A percentile compares a stretch with the other conserved stretches of the same genome.
phyloP scores from a whole-genome alignment of 2,888 invertebrate species.

The Leptopilina syphax region DNA sequence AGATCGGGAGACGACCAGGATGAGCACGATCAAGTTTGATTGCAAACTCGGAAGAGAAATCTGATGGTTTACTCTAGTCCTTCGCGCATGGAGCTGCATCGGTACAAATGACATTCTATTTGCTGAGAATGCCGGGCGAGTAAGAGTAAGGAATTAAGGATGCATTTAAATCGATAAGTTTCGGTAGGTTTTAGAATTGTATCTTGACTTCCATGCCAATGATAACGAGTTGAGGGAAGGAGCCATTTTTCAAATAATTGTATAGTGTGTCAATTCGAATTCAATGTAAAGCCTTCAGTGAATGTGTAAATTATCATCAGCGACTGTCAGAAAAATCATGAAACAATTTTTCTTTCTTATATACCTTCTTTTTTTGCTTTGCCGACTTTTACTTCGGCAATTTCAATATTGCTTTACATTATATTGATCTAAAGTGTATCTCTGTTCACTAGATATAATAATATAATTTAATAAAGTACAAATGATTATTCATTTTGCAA shows the following conservation, averaged over 20 bases:
- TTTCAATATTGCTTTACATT: neutral
- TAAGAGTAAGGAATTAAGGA: neutral
- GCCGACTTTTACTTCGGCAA: neutral
- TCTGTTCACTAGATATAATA: slow-evolving; percentile 10
- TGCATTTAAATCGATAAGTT: slow-evolving; percentile 20
- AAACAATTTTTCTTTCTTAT: too few relatives aligned
- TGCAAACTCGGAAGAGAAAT: neutral
- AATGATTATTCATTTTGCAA: neutral
- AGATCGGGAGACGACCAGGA: slow-evolving; percentile 15
- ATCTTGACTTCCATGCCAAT: slow-evolving; percentile 1
- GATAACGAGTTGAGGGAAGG: neutral
- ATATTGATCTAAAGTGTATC: neutral
- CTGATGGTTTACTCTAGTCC: slow-evolving; percentile 22
- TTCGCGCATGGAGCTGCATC: slow-evolving; percentile 15
- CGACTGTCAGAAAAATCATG: neutral
- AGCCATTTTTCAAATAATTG: neutral
- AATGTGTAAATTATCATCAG: slow-evolving; percentile 2
- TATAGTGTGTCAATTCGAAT: slow-evolving; percentile 6
- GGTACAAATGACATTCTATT: slow-evolving; percentile 19
- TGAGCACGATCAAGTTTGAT: slow-evolving; percentile 26
- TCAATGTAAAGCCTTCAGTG: slow-evolving; percentile 7
- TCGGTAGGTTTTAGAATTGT: neutral
- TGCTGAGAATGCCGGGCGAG: neutral
- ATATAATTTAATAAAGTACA: slow-evolving; percentile 37
- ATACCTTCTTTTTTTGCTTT: neutral